Conservation (phyloP, 1,140 invertebrate species). For the Pachypsylla venusta region DNA sequence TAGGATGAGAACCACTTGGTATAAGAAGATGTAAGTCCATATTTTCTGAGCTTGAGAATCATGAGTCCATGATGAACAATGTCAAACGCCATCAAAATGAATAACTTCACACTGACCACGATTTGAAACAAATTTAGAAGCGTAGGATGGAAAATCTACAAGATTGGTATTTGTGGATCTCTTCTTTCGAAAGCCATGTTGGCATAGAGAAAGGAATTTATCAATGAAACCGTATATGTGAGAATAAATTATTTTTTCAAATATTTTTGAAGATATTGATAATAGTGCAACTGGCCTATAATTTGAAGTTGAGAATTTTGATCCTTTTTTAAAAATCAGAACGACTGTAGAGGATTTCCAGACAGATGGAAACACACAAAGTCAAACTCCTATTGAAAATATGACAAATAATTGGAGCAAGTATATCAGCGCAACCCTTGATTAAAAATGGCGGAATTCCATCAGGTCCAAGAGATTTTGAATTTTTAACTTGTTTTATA, state of each 20-base stretch:
- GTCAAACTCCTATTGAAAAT: not conserved
- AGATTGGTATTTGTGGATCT: not conserved
- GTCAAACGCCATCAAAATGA: constrained; percentile 23
- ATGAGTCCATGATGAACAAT: constrained; percentile 20
- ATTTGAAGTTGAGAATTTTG: constrained; percentile 10
- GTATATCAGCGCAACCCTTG: not conserved
- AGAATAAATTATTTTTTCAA: constrained; percentile 21
- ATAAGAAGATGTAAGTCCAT: constrained; percentile 18
- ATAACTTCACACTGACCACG: constrained; percentile 14
- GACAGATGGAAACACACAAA: not conserved
- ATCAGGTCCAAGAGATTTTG: not conserved
- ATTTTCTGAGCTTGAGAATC: constrained; percentile 17
- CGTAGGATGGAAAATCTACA: not conserved
- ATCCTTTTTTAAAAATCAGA: constrained; percentile 1
- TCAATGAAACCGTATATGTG: constrained; percentile 20
- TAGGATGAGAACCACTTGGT: constrained; percentile 19
- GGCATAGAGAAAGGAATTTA: constrained; percentile 6
- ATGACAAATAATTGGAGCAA: not conserved
- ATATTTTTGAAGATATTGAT: constrained; percentile 15
- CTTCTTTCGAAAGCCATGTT: constrained; percentile 14
- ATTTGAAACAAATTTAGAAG: not conserved
- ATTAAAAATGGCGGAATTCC: not conserved
- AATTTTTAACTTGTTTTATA: no score
- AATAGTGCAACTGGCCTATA: constrained; percentile 18
- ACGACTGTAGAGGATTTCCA: not conserved